These are phyloP conservation scores for Tanytarsus gracilentus DNA, from an alignment of 2,888 invertebrate genomes.

Conservation along the genomic window DNA sequence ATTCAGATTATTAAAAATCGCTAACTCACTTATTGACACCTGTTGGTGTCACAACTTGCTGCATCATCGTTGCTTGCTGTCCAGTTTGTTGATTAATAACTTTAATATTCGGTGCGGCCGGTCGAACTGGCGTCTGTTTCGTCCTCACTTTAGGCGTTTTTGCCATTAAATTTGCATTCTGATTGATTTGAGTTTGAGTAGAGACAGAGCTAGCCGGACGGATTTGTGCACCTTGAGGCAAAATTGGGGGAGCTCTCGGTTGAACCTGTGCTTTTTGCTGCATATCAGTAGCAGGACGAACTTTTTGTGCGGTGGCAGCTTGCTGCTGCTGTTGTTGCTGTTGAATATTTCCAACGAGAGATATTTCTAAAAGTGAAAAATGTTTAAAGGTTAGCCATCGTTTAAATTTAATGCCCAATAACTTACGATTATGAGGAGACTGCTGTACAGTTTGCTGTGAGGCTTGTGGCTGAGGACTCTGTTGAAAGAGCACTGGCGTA, in stretches of 20 bases:
- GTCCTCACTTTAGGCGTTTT: conserved; percentile 60
- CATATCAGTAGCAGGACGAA: conserved; percentile 8
- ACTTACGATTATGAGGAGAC: conserved; percentile 56
- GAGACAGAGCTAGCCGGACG: conserved; percentile 75
- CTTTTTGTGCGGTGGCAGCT: conserved; percentile 24
- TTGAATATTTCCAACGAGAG: conserved; percentile 31
- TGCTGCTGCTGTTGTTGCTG: conserved; percentile 26
- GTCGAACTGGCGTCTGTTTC: conserved; percentile 57
- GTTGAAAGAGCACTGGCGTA: conserved; percentile 69
- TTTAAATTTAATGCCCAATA: not conserved
- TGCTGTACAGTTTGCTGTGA: conserved; percentile 50
- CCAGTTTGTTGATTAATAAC: conserved; percentile 40
- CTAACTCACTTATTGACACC: conserved; percentile 46
- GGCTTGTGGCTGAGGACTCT: conserved; percentile 61
- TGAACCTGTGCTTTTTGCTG: conserved; percentile 33
- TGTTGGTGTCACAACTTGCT: conserved; percentile 43
- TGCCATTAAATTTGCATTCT: conserved; percentile 42
- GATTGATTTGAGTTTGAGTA: conserved; percentile 60
- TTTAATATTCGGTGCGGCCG: conserved; percentile 54
- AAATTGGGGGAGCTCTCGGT: conserved; percentile 45
- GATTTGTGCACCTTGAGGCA: conserved; percentile 54
- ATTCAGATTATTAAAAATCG: not conserved
- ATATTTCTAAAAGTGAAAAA: conserved; percentile 35
- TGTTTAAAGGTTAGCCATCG: not conserved
- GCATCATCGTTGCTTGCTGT: conserved; percentile 44